Conservation (phyloP, 2,113 vertebrate species). For the Procavia capensis region DNA sequence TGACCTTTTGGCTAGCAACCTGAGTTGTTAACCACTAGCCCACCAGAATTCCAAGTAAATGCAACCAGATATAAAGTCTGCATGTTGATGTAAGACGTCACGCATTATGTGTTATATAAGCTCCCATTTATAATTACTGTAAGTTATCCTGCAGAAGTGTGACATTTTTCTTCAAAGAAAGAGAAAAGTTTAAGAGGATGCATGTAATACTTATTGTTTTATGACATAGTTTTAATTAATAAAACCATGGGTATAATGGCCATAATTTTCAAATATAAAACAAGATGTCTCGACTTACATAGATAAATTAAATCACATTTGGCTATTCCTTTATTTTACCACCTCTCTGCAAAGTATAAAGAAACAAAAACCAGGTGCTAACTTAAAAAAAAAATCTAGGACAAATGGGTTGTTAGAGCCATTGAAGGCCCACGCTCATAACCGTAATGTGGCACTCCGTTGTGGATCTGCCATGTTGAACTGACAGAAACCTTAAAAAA, state of each 20-base stretch:
- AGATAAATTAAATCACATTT: conserved; percentile 20
- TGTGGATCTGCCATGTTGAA: neutral
- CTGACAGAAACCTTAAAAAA: neutral
- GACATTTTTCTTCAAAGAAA: conserved; percentile 29
- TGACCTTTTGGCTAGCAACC: no score
- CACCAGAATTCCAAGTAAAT: neutral
- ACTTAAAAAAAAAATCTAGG: neutral
- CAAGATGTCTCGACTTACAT: neutral
- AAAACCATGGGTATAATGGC: neutral
- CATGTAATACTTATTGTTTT: neutral
- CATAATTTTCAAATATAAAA: conserved; percentile 35
- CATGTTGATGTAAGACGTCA: neutral
- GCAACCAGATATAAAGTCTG: neutral
- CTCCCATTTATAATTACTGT: neutral
- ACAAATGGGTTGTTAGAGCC: neutral
- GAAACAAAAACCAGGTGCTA: neutral
- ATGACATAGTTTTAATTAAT: conserved; percentile 15
- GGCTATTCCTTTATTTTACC: neutral
- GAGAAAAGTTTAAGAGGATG: neutral
- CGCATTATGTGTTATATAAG: neutral
- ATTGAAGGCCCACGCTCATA: neutral
- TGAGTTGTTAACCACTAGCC: no score
- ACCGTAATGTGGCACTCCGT: neutral
- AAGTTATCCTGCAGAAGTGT: neutral
- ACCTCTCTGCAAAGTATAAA: conserved; percentile 14